Percentiles rank a stretch among this genome's conserved stretches.
Evolutionary conservation across 2,113 vertebrate species (phyloP).

Genomic region (Pseudonaja textilis): DNA sequence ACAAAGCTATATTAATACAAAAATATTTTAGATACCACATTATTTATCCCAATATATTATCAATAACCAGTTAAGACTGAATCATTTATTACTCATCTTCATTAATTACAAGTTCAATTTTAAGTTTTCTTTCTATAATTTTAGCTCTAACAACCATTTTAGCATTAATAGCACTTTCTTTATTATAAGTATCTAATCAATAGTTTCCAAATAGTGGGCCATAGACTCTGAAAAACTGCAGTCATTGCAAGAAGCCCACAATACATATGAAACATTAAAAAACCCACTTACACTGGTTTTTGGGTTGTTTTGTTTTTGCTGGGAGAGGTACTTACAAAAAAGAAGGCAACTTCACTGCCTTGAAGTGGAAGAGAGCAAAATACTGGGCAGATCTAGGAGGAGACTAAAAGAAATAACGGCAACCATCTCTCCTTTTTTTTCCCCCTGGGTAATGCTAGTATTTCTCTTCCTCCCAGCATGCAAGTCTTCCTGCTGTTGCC

Average conservation of each 20-base stretch:
- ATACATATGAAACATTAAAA: neutral
- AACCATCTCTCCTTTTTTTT: neutral
- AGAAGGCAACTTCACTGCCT: neutral
- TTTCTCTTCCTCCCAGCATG: neutral
- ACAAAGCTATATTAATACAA: neutral
- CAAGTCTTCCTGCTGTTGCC: neutral
- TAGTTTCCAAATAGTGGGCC: neutral
- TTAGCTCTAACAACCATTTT: neutral
- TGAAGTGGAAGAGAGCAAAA: neutral
- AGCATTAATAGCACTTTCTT: neutral
- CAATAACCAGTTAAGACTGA: neutral
- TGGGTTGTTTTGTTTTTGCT: neutral
- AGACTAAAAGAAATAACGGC: neutral
- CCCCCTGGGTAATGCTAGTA: neutral
- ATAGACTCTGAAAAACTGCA: neutral
- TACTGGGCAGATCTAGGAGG: neutral
- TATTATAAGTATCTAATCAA: neutral
- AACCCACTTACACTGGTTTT: neutral
- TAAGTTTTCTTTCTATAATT: neutral
- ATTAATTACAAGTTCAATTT: neutral
- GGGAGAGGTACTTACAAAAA: neutral
- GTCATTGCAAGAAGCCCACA: neutral
- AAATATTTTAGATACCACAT: neutral
- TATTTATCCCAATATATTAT: neutral
- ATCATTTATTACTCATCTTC: neutral